Evolutionary conservation across 2,888 invertebrate species (phyloP), one percentile per base, ranked within the genome.

Genomic region (Morpho deidamia): DNA sequence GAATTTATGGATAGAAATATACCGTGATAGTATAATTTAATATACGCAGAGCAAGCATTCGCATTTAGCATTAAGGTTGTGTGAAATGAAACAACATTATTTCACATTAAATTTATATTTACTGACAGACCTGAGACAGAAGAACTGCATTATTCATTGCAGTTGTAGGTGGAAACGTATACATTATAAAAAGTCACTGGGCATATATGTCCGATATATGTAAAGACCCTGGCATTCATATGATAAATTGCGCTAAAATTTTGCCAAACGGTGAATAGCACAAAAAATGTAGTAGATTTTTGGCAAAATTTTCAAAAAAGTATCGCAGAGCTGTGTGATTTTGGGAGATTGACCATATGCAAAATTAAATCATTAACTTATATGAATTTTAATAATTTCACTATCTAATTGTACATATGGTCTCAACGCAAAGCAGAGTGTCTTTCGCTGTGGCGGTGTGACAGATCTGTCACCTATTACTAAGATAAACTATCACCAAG

Each of bases 51-150:
- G 55, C 56, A 51, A 12, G 32, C 43, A 56, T 58, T 60, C 60
- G 60, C 60, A 55, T 42, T 12, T 48, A 50, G 54, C 60, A 58
- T 59, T 53, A 50, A 42, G 60, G 55, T 42, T 50, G 55, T 58
- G 58, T 23, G 51, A 85, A 88, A 87, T 88, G 58, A 89, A 88
- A 89, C 88, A 82, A 88, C 81, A 78, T 68, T 72, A 23, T 71
- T 76, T 82, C 80, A 88, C 89, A 88, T 83, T 85, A 87, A 86
- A 80, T 83, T 86, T 89, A 89, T 89, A 86, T 86, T 82, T 79
- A 84, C 78, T 78, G 76, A 84, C 82, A 87, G 88, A 88, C 81
- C 85, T 81, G 83, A 77, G 75, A 80, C 72, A 67, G 72, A 74
- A 78, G 76, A 78, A 70, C 48, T 68, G 78, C 74, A 23, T 23